phyloP scores from a whole-genome alignment of 1,140 invertebrate species.

The Ganaspis sp. region DNA sequence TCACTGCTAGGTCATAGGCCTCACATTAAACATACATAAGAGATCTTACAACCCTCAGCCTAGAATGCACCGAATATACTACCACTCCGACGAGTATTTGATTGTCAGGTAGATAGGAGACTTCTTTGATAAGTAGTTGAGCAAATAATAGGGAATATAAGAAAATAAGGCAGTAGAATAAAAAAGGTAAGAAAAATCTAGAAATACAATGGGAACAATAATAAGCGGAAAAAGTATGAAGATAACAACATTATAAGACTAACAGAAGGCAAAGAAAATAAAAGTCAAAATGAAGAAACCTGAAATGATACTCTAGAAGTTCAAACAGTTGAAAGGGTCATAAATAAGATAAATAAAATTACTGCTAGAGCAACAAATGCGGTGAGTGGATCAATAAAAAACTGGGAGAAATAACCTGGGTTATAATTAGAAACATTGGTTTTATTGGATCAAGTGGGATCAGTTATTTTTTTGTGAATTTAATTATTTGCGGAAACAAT shows the following conservation, averaged over 20 bases:
- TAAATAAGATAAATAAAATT: too few species aligned
- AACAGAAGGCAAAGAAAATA: background rate
- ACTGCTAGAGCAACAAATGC: too few species aligned
- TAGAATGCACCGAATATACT: constrained; percentile 38
- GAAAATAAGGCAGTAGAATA: background rate
- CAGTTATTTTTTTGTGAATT: too few species aligned
- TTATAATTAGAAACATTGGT: too few species aligned
- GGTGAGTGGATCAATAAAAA: too few species aligned
- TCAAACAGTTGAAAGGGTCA: too few species aligned
- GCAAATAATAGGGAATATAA: constrained; percentile 3
- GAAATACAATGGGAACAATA: background rate
- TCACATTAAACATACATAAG: constrained; percentile 66
- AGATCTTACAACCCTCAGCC: constrained; percentile 43
- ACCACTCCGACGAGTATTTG: background rate
- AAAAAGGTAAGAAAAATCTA: constrained; percentile 13
- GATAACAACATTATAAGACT: background rate
- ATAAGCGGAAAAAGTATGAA: background rate
- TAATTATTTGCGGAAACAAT: too few species aligned
- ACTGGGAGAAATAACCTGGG: too few species aligned
- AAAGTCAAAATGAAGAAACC: too few species aligned
- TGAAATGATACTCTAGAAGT: too few species aligned
- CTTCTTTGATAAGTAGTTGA: constrained; percentile 6
- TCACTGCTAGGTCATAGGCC: constrained; percentile 62
- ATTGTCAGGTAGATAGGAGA: constrained; percentile 13
- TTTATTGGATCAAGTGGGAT: too few species aligned